phyloP scores from a whole-genome alignment of 1,140 invertebrate genomes.

The Leptonema lineaticorne region DNA sequence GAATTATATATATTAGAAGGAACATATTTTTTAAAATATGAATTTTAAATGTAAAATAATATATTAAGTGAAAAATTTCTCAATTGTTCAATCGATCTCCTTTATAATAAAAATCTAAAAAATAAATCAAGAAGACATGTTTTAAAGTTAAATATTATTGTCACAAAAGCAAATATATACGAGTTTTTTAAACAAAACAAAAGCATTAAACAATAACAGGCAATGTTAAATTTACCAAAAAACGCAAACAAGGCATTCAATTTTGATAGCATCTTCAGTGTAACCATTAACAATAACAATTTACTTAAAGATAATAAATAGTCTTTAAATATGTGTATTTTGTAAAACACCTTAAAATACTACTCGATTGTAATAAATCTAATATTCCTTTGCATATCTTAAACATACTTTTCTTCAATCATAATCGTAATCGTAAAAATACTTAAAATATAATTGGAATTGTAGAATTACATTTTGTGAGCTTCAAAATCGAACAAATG shows the following conservation, averaged over 20 bases:
- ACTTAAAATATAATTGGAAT: too few relatives aligned
- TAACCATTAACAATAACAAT: background rate
- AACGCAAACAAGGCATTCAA: constrained; percentile 14
- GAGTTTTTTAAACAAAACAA: too few relatives aligned
- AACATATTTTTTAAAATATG: background rate
- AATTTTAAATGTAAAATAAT: background rate
- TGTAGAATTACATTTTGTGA: too few relatives aligned
- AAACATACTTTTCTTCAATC: too few relatives aligned
- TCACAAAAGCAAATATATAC: constrained; percentile 4
- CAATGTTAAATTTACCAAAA: constrained; percentile 12
- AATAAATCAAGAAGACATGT: too few relatives aligned
- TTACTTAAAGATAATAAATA: constrained; percentile 3
- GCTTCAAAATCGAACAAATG: too few relatives aligned
- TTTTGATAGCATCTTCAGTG: background rate
- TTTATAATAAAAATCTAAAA: too few relatives aligned
- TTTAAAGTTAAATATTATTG: too few relatives aligned
- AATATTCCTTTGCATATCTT: too few relatives aligned
- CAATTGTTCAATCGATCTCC: too few relatives aligned
- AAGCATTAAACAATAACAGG: constrained; percentile 4
- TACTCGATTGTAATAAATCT: too few relatives aligned
- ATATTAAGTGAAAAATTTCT: constrained; percentile 2
- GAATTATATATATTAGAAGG: constrained; percentile 10
- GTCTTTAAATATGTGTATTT: constrained; percentile 13
- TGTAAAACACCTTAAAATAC: constrained; percentile 16
- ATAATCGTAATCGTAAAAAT: too few relatives aligned